Evolutionary conservation across 2,888 invertebrate genomes (phyloP), one percentile per base, ranked within the genome.

Genomic region (Mycalesis mineus): DNA sequence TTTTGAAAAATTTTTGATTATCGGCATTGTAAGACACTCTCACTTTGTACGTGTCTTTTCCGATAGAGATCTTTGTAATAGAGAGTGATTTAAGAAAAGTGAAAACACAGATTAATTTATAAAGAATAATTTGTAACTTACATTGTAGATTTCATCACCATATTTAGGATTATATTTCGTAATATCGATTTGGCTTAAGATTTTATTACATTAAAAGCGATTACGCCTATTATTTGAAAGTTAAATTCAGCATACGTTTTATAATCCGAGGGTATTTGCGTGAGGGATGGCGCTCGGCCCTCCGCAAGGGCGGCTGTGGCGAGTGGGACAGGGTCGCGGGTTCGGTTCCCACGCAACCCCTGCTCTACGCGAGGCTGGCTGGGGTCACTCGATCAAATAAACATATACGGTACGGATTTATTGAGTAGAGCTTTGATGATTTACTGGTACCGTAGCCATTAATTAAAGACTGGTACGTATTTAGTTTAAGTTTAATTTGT

Each of bases 331-430:
- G 55, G 45, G 60, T 40, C 48, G 45, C 50, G 29, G 49, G 50
- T 42, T 45, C 45, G 60, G 65, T 79, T 78, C 78, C 80, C 78
- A 79, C 78, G 75, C 68, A 52, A 36, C 64, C 67, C 68, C 63
- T 58, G 45, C 60, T 56, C 56, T 54, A 42, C 33, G 42, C 36
- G 55, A 7, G 31, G 11, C 36, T 36, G 9, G 11, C 45, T 45
- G 45, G 55, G 51, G 51, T 51, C 51, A 51, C 40, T 41, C 29
- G 51, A 51, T 51, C 40, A 31, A 51, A 49, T 57, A 55, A 58
- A 60, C 61, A 59, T 57, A 59, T 57, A 37, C 55, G 56, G 58
- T 56, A 52, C 58, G 52, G 51, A 58, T 54, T 44, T 44, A 61
- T 59, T 54, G 56, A 53, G 55, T 58, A 39, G 44, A 28, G 51